Percentiles rank a stretch among this genome's conserved stretches.
phyloP scores from a whole-genome alignment of 1,140 invertebrate genomes.

The Hydropsyche tenuis region DNA sequence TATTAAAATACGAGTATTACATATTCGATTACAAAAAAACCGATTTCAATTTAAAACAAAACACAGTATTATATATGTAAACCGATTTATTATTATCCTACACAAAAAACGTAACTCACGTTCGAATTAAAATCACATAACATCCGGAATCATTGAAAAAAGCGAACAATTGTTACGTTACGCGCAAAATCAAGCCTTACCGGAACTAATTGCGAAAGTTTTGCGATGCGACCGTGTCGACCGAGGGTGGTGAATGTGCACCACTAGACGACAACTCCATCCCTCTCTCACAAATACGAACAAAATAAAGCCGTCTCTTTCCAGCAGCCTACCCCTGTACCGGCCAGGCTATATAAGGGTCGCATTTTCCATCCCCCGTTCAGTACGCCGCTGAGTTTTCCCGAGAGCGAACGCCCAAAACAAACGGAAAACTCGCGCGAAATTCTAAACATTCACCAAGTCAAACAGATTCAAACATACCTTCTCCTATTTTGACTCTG shows the following conservation, averaged over 20 bases:
- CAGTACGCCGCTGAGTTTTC: constrained; percentile 13
- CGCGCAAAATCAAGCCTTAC: not conserved
- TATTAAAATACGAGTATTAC: too few species aligned
- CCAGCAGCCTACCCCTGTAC: not conserved
- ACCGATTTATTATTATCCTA: too few species aligned
- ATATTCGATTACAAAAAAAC: too few species aligned
- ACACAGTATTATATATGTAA: too few species aligned
- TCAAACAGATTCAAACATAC: not conserved
- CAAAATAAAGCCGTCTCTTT: not conserved
- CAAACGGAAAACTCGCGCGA: not conserved
- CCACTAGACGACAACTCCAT: too few species aligned
- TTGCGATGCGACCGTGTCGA: not conserved
- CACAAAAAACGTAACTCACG: too few species aligned
- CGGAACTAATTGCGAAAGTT: not conserved
- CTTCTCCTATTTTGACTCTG: constrained; percentile 27
- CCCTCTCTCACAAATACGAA: too few species aligned
- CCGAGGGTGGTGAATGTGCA: too few species aligned
- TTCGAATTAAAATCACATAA: too few species aligned
- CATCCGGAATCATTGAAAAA: too few species aligned
- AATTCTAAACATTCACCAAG: not conserved
- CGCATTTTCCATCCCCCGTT: not conserved
- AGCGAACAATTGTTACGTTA: too few species aligned
- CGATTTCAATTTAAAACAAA: too few species aligned
- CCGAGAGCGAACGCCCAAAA: not conserved
- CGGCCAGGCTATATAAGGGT: constrained; percentile 29